Evolutionary conservation across 2,113 vertebrate genomes (phyloP), one percentile per base, ranked within the genome.

Genomic region (Mesitornis unicolor): DNA sequence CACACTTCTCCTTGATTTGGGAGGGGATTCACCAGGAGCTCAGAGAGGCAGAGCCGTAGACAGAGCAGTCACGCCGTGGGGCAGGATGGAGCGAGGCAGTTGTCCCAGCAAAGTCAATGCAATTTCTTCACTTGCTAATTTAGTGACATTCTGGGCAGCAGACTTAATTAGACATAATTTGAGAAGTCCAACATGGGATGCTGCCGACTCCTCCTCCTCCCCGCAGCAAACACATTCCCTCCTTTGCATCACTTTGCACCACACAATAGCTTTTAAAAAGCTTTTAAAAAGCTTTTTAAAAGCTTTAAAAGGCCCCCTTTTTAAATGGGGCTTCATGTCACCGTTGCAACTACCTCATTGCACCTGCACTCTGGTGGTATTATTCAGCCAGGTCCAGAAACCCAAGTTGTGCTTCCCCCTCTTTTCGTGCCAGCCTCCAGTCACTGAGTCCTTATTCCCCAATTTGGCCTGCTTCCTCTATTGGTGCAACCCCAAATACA

Each of bases 121-220:
- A 70, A 89, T 73, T 89, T 83, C 21, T 87, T 94, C 53, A 24
- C 26, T 88, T 71, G 56, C 10, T 96, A 86, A 95, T 93, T 88
- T 76, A 70, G 76, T 81, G 77, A 35, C 77, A 38, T 84, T 84
- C 38, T 92, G 91, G 81, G 42, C 63, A 83, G 54, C 79, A 92
- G 75, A 63, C 25, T 93, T 80, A 91, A 92, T 92, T 74, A 75
- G 82, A 56, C 4, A 4, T 56, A 10, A 73, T 88, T 63, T 85
- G 82, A 80, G 70, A 89, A 91, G 87, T 91, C 87, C 75, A 59
- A 45, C 59, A 35, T 4, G 40, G 67, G 20, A 53, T 42, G 59
- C 11, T 69, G 11, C 10, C 83, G 9, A 26, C 35, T 84, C 25
- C 36, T 83, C 11, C n/a, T 59, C 8, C 40, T 68, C 18, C 10